Conservation (phyloP, 2,888 invertebrate species). For the Euzophera pinguis region DNA sequence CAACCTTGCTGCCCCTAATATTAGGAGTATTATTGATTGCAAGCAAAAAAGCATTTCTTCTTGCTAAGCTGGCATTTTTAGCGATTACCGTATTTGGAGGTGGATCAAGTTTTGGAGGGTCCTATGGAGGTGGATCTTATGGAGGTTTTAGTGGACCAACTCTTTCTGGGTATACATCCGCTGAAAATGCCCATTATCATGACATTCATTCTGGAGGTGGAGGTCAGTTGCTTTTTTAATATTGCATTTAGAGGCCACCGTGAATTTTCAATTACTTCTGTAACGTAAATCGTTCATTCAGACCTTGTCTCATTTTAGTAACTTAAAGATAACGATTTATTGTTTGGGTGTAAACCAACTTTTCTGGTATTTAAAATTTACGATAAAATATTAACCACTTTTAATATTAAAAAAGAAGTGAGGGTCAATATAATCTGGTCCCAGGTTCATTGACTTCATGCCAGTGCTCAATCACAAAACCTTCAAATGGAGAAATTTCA, state of each 20-base stretch:
- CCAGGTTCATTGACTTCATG: slow-evolving; percentile 52
- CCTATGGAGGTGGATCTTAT: slow-evolving; percentile 30
- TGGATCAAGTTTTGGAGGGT: slow-evolving; percentile 64
- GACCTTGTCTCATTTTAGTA: too few relatives aligned
- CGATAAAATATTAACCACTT: too few relatives aligned
- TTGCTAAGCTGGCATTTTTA: slow-evolving; percentile 87
- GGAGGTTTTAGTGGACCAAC: slow-evolving; percentile 46
- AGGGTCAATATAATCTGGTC: slow-evolving; percentile 10
- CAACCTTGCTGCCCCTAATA: slow-evolving; percentile 85
- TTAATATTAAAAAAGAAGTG: too few relatives aligned
- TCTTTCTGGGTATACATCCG: slow-evolving; percentile 54
- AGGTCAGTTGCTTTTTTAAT: slow-evolving; percentile 53
- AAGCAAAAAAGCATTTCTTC: slow-evolving; percentile 87
- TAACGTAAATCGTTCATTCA: too few relatives aligned
- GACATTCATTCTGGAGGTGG: slow-evolving; percentile 53
- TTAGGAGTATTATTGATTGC: slow-evolving; percentile 85
- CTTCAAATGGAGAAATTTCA: slow-evolving; percentile 30
- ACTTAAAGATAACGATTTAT: too few relatives aligned
- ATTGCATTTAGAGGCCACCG: too few relatives aligned
- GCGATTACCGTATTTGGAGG: slow-evolving; percentile 84
- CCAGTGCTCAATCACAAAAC: slow-evolving; percentile 50
- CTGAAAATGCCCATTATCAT: slow-evolving; percentile 48
- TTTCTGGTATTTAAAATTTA: too few relatives aligned
- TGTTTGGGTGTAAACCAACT: too few relatives aligned
- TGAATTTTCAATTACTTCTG: too few relatives aligned